A percentile compares a stretch with the other conserved stretches of the same genome.
Conservation (phyloP, 2,113 vertebrate species). For the Antigone vipio region DNA sequence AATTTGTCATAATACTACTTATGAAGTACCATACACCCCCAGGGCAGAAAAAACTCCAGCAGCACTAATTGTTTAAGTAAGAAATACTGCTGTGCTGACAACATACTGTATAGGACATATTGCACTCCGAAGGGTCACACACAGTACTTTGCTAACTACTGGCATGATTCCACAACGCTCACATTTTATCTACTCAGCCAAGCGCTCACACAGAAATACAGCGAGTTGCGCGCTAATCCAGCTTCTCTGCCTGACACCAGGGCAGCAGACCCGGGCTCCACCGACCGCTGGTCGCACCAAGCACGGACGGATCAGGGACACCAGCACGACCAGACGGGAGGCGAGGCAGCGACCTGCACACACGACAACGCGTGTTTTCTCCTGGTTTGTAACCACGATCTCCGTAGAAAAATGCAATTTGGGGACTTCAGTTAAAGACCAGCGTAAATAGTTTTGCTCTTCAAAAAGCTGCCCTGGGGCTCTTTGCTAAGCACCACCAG, state of each 20-base stretch:
- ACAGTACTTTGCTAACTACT: background rate
- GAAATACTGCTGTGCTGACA: background rate
- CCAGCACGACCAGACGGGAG: too few species aligned
- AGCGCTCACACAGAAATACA: background rate
- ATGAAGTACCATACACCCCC: background rate
- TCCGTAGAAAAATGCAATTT: background rate
- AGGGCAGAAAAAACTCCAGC: background rate
- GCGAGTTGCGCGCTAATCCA: rapidly evolving
- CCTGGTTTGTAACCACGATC: background rate
- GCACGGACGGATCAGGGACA: too few species aligned
- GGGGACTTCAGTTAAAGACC: background rate
- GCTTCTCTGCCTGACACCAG: background rate
- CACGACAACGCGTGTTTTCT: background rate
- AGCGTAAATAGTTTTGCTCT: background rate
- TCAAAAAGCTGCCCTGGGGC: background rate
- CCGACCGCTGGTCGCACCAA: background rate
- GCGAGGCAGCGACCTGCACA: background rate
- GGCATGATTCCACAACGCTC: background rate
- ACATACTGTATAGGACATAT: background rate
- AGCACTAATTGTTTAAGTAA: background rate
- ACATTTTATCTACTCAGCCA: background rate
- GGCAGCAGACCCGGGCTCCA: background rate
- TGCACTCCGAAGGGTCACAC: background rate
- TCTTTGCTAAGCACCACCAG: too few species aligned
- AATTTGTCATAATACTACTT: background rate